Evolutionary conservation across 1,140 invertebrate genomes (phyloP).

Genomic region (Leptoteleia sp.): DNA sequence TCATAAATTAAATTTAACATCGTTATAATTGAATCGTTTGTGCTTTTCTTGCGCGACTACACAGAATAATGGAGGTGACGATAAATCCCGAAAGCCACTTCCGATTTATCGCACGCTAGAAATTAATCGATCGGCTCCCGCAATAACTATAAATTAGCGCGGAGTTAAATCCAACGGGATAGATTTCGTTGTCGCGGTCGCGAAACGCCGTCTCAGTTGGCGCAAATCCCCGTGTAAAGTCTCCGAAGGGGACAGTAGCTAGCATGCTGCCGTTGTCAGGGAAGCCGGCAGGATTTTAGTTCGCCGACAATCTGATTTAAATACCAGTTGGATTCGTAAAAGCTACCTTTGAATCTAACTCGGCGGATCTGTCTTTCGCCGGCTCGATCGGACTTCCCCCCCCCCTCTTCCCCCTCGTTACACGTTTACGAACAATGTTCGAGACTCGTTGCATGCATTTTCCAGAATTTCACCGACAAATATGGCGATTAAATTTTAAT

Average conservation of each 20-base stretch:
- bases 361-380: slow-evolving; percentile 49
- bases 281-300: slow-evolving; percentile 59
- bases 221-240: slow-evolving; percentile 64
- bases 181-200: slow-evolving; percentile 64
- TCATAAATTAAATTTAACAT: slow-evolving; percentile 46
- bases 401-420: too few species aligned
- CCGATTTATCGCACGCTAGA: slow-evolving; percentile 51
- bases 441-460: background rate
- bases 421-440: slow-evolving; percentile 70
- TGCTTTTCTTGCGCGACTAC: slow-evolving; percentile 40
- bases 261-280: slow-evolving; percentile 59
- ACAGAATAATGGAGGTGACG: slow-evolving; percentile 51
- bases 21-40: slow-evolving; percentile 57
- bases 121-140: slow-evolving; percentile 67
- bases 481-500: slow-evolving; percentile 47
- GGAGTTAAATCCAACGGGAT: slow-evolving; percentile 67
- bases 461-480: slow-evolving; percentile 12
- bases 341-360: slow-evolving; percentile 40
- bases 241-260: slow-evolving; percentile 37
- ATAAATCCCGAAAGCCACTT: slow-evolving; percentile 59
- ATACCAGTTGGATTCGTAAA: slow-evolving; percentile 63
- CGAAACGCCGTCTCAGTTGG: slow-evolving; percentile 51
- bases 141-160: slow-evolving; percentile 73
- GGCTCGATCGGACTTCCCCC: slow-evolving; percentile 36
- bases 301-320: slow-evolving; percentile 68